Evolutionary conservation across 2,888 invertebrate species (phyloP), one percentile per base, ranked within the genome.

Genomic region (Caenorhabditis parvicauda): DNA sequence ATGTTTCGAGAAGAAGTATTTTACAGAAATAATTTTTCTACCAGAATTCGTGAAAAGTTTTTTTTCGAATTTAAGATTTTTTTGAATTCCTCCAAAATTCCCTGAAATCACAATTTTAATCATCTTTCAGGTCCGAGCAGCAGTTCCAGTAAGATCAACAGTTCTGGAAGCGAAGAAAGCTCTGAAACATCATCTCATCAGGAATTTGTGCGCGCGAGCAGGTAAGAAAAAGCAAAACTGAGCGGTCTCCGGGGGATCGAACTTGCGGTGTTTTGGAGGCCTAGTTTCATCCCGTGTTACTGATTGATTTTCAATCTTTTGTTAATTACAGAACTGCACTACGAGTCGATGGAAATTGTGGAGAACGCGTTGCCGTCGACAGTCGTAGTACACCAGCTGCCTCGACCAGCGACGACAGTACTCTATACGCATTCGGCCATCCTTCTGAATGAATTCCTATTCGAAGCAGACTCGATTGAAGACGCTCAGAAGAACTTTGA

Each of bases 401-500:
- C 69, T 9, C 50, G 69, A 19, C 64, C 65, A 9, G 66, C 66
- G 1, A 69, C 69, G 1, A 66, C 66, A 14, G 59, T 69, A 12
- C 64, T 69, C 32, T 55, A 63, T 22, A 39, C 54, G 7, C 65
- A 68, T 22, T 63, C 69, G 1, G 64, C 68, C 1, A 61, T 72
- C 41, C 62, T 72, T 6, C 57, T 72, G 29, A 64, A 67, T 25
- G 72, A 72, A 27, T 72, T 60, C 45, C 62, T 72, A 1, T 72
- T 72, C 44, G 72, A 72, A 38, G 70, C 68, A 0, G 72, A 72
- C 41, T 60, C 67, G 17, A 60, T 67, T 6, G 72, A 72, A 41
- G 72, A 72, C 48, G 68, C 70, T 17, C 70, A 69, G 51, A 70
- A 69, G 45, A 72, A 72, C 45, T 66, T 72, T 42, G 63, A 70